Conservation (phyloP, 1,140 invertebrate species). For the Melipona quadrifasciata region DNA sequence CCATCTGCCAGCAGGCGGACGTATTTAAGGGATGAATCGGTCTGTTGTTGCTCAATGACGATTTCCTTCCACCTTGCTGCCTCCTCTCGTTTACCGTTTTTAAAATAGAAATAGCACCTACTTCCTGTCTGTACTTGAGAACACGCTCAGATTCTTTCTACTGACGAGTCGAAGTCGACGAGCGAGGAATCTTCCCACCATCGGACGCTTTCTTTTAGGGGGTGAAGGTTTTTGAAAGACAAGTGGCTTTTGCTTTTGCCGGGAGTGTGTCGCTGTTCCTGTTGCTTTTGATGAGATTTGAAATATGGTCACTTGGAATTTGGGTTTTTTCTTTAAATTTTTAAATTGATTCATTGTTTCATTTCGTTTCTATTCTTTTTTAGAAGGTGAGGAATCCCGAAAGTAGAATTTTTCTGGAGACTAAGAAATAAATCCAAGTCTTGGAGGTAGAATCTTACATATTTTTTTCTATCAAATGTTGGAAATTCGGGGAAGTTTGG, state of each 20-base stretch:
- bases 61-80: conserved; percentile 17
- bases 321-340: background rate
- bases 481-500: background rate
- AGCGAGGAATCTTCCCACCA: background rate
- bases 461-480: background rate
- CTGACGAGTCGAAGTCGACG: no score
- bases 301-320: background rate
- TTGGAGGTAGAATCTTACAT: no score
- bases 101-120: conserved; percentile 54
- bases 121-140: conserved; percentile 19
- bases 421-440: no score
- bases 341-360: background rate
- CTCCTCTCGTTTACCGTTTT: conserved; percentile 25
- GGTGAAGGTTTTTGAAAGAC: background rate
- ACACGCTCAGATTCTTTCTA: background rate
- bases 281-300: background rate
- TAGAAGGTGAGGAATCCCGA: background rate
- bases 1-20: conserved; percentile 32
- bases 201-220: background rate
- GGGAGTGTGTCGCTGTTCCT: background rate
- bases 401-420: no score
- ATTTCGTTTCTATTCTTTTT: background rate
- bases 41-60: conserved; percentile 17
- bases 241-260: background rate
- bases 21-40: conserved; percentile 45